Percentiles rank a stretch among this genome's conserved stretches.
These are phyloP conservation scores for Hoplodrina blanda DNA, from an alignment of 2,888 invertebrate species.

Conservation along the genomic window DNA sequence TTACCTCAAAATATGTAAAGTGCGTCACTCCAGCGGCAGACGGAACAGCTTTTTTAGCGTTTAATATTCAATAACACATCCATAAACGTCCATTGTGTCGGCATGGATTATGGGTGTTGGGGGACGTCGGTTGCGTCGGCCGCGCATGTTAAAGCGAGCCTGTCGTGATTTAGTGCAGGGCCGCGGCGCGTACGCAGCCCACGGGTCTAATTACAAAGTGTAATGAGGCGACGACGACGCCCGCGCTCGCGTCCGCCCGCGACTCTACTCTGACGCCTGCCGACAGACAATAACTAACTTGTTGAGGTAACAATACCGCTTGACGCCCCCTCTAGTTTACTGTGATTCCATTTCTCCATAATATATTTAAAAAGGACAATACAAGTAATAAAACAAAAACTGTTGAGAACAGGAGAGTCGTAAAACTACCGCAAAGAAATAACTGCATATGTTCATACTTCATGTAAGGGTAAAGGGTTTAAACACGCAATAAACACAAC, in stretches of 20 bases:
- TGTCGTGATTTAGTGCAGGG: conserved; percentile 87
- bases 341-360: conserved; percentile 8
- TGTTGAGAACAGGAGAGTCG: background rate
- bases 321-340: conserved; percentile 30
- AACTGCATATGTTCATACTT: conserved; percentile 26
- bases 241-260: conserved; percentile 72
- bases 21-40: conserved; percentile 70
- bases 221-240: conserved; percentile 83
- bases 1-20: conserved; percentile 78
- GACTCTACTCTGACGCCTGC: conserved; percentile 56
- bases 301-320: conserved; percentile 60
- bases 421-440: conserved; percentile 44
- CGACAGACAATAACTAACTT: conserved; percentile 61
- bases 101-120: conserved; percentile 76
- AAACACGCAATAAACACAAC: conserved; percentile 37
- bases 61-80: conserved; percentile 86
- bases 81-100: conserved; percentile 80
- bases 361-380: conserved; percentile 11
- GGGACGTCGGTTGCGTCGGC: conserved; percentile 71
- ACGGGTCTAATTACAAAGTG: conserved; percentile 89
- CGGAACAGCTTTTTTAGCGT: conserved; percentile 72
- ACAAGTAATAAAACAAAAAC: conserved; percentile 9
- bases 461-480: conserved; percentile 32
- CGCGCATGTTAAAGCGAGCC: conserved; percentile 79
- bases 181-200: conserved; percentile 80